phyloP scores from a whole-genome alignment of 1,140 invertebrate genomes.

The Diorhabda sublineata region DNA sequence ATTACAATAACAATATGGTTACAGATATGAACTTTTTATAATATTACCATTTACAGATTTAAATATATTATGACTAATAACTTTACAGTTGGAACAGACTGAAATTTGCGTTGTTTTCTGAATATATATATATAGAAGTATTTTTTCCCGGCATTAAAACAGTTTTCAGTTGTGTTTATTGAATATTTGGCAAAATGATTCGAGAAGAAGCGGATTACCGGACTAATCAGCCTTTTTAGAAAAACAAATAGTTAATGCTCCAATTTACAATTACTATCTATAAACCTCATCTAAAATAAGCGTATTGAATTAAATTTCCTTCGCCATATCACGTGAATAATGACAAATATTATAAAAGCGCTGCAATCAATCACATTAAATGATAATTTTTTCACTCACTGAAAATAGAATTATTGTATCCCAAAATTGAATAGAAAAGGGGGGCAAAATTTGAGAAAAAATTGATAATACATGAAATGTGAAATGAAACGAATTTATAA shows the following conservation, averaged over 20 bases:
- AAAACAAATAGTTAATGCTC: not conserved
- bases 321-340: no score
- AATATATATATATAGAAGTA: constrained; percentile 3
- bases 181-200: constrained; percentile 39
- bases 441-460: no score
- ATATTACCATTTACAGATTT: constrained; percentile 26
- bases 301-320: no score
- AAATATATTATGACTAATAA: constrained; percentile 24
- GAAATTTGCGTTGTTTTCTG: constrained; percentile 23
- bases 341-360: no score
- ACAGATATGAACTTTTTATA: constrained; percentile 30
- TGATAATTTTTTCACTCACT: no score
- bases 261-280: no score
- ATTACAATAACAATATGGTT: constrained; percentile 23
- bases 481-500: no score
- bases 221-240: constrained; percentile 25
- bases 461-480: no score
- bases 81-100: constrained; percentile 35
- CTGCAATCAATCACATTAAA: no score
- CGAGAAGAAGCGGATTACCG: constrained; percentile 30
- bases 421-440: no score
- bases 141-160: not conserved
- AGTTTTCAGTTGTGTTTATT: constrained; percentile 17
- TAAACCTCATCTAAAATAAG: no score
- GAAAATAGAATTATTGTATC: no score